Evolutionary conservation across 2,113 vertebrate genomes (phyloP).

Genomic region (Antidorcas marsupialis): DNA sequence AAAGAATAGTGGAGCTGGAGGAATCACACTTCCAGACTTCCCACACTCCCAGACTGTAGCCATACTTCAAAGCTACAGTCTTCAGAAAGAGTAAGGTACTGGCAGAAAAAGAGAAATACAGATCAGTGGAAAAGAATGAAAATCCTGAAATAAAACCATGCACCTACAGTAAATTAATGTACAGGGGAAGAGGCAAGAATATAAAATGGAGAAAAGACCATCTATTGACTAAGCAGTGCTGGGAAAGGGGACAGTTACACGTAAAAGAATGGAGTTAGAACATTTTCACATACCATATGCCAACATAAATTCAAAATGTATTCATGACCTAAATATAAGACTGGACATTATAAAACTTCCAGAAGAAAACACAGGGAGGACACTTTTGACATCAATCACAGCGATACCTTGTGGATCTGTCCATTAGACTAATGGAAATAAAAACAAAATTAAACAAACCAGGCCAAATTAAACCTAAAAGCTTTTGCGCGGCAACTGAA

Average conservation of each 20-base stretch:
- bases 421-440: background rate
- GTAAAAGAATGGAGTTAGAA: background rate
- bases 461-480: background rate
- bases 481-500: background rate
- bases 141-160: no score
- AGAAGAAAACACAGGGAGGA: background rate
- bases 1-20: no score
- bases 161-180: no score
- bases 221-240: background rate
- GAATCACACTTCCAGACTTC: no score
- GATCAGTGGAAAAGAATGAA: no score
- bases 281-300: background rate
- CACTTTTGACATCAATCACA: background rate
- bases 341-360: background rate
- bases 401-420: background rate
- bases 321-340: background rate
- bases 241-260: background rate
- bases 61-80: no score
- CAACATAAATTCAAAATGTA: background rate
- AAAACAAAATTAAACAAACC: background rate
- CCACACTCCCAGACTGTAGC: no score
- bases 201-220: background rate
- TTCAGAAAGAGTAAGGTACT: no score
- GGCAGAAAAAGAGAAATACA: no score
- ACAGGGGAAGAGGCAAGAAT: no score